Base-by-base conservation (phyloP, 2,797 vertebrate species). In the Halcyon smyrnensis region DNA sequence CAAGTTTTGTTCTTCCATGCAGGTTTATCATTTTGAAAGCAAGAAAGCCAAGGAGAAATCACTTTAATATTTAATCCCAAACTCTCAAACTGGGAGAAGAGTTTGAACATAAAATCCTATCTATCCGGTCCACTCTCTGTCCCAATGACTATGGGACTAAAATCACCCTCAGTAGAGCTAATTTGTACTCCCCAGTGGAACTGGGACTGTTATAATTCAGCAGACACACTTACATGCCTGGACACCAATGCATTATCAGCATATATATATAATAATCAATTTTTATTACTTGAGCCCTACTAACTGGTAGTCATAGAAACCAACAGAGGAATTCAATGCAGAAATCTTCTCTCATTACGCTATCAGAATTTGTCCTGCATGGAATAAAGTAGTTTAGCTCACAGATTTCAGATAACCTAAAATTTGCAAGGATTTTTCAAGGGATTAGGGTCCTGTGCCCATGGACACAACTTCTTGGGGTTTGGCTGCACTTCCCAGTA, bases 381-480 rank as follows among this genome's bases (percentile, higher is more conserved):
- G 7, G 20, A 95, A 46, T 5, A 50, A 87, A 27, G 6, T 19
- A 57, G 15, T 60, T 79, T 37, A 64, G 6, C 60, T 71, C 53
- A 45, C 8, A 82, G 18, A 24, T 62, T 67, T 67, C 36, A 71
- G 25, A 16, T 16, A 81, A 51, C 11, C 9, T 60, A 50, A 74
- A 71, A 76, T 30, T 10, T 69, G 20, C 4, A 57, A 63, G 15
- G 14, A 43, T 50, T 62, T 77, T 81, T 67, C 24, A 56, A 24
- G 25, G 21, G 4, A 16, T 53, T 37, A 34, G 13, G 15, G 11
- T 64, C 30, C 48, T n/a, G 2, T 37, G 8, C 46, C 41, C 12
- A 24, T 0, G 1, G 41, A 60, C 23, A 28, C 36, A 64, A 19
- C 19, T 57, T 9, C 48, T 34, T 2, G 0, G n/a, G 16, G 0